Conservation (phyloP, 2,888 invertebrate species). For the Polyommatus icarus region DNA sequence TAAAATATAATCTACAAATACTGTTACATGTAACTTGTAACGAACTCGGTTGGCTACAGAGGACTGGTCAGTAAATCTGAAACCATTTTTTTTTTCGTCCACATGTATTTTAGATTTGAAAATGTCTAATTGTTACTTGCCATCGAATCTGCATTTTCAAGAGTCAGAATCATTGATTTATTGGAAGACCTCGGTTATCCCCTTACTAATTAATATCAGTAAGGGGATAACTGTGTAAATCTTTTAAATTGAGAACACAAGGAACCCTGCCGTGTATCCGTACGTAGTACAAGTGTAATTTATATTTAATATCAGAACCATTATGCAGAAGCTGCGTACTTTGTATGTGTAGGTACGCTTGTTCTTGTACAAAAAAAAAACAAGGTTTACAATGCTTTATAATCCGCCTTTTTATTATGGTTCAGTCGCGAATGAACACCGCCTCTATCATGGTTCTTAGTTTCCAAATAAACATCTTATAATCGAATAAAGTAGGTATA, state of each 20-base stretch:
- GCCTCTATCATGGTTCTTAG: slow-evolving; percentile 6
- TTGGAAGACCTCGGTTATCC: neutral
- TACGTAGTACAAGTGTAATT: slow-evolving; percentile 35
- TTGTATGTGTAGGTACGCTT: slow-evolving; percentile 38
- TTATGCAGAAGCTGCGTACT: neutral
- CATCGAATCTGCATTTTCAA: neutral
- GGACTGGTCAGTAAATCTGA: no score
- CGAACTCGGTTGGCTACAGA: no score
- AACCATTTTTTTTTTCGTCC: no score
- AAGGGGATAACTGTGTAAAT: neutral
- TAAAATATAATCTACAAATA: no score
- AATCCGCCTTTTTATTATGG: slow-evolving; percentile 40
- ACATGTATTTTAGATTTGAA: no score
- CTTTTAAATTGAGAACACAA: neutral
- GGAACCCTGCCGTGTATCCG: neutral
- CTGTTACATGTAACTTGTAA: no score
- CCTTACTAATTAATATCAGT: no score
- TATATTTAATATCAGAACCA: slow-evolving; percentile 35
- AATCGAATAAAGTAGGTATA: neutral
- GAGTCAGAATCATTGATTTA: neutral
- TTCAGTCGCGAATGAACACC: slow-evolving; percentile 1
- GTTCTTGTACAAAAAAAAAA: slow-evolving; percentile 46
- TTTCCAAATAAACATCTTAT: slow-evolving; percentile 14
- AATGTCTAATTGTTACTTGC: no score
- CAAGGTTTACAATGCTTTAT: slow-evolving; percentile 45